Conservation (phyloP, 2,797 vertebrate genomes). For the Sylvilagus floridanus region DNA sequence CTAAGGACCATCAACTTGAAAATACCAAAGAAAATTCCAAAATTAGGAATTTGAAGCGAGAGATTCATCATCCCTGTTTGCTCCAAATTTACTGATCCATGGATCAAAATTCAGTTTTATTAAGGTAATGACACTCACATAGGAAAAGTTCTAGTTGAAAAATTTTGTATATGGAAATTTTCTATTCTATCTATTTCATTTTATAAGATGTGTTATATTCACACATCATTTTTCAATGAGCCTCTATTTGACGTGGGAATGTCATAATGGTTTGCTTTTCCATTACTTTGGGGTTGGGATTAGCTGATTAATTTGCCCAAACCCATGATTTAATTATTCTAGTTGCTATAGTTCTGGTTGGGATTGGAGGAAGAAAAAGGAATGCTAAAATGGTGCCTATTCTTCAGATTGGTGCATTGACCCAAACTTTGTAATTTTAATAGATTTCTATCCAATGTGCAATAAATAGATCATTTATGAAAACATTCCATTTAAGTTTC, state of each 20-base stretch:
- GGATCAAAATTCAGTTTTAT: conserved; percentile 24
- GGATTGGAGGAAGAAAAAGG: background rate
- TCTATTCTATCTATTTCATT: background rate
- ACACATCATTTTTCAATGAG: background rate
- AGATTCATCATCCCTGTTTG: background rate
- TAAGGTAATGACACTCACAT: background rate
- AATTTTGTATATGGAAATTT: background rate
- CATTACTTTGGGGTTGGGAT: background rate
- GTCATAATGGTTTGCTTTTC: background rate
- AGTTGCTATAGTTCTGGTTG: background rate
- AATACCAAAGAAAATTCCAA: conserved; percentile 47
- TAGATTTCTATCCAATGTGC: conserved; percentile 34
- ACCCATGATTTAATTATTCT: background rate
- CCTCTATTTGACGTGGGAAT: background rate
- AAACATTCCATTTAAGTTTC: background rate
- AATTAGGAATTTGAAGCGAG: background rate
- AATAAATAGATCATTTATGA: conserved; percentile 52
- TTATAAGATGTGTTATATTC: background rate
- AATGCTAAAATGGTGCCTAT: background rate
- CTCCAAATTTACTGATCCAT: background rate
- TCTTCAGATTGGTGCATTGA: background rate
- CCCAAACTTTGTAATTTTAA: conserved; percentile 16
- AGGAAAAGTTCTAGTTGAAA: background rate
- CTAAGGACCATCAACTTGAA: background rate
- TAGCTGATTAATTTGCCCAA: background rate